These are phyloP conservation scores for Armadillidium nasatum DNA, from an alignment of 1,140 invertebrate species.

Conservation along the genomic window DNA sequence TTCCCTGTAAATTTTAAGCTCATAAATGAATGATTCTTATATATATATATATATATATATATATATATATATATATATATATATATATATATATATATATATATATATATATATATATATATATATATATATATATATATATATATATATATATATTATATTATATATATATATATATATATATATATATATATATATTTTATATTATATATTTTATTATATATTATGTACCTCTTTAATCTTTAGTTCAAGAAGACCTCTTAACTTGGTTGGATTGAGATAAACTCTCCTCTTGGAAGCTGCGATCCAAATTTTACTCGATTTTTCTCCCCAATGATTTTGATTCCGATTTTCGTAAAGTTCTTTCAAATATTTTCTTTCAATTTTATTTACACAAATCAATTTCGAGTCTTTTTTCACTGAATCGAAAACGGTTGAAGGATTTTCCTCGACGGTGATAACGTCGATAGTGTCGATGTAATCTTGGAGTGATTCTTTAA, in stretches of 20 bases:
- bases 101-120: neutral
- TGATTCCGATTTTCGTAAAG: too few species aligned
- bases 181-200: neutral
- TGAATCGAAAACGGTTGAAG: neutral
- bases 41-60: too few species aligned
- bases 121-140: conserved; percentile 6
- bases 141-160: conserved; percentile 6
- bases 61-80: too few species aligned
- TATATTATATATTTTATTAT: neutral
- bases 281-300: neutral
- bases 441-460: neutral
- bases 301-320: neutral
- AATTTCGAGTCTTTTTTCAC: neutral
- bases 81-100: too few species aligned
- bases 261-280: neutral
- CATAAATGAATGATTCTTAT: too few species aligned
- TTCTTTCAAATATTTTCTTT: too few species aligned
- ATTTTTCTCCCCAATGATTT: neutral
- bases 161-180: too few species aligned
- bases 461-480: neutral
- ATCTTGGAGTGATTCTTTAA: neutral
- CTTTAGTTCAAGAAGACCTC: neutral
- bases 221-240: neutral
- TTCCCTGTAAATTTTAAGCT: too few species aligned
- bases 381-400: too few species aligned